These are phyloP conservation scores for Chaetura pelagica DNA, from an alignment of 2,113 vertebrate genomes.

Conservation along the genomic window DNA sequence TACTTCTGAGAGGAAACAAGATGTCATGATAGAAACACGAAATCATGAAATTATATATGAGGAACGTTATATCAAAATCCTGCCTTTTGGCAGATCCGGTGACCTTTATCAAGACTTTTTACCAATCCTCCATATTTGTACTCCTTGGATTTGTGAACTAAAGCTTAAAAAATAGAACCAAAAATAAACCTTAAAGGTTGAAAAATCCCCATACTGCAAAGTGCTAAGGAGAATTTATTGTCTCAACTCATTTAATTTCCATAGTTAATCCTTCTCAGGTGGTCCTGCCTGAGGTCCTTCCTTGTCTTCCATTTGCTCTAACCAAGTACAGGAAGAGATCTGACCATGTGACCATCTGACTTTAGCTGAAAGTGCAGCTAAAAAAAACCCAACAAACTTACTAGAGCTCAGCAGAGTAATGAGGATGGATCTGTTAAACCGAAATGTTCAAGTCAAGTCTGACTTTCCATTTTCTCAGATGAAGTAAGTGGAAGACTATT, in stretches of 20 bases:
- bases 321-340: background rate
- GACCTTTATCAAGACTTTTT: background rate
- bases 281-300: background rate
- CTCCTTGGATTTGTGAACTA: background rate
- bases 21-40: background rate
- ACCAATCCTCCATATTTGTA: background rate
- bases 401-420: background rate
- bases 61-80: background rate
- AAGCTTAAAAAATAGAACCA: background rate
- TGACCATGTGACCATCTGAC: too few relatives aligned
- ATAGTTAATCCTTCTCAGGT: background rate
- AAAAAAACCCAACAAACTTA: background rate
- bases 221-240: background rate
- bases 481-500: background rate
- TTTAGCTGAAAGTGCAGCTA: background rate
- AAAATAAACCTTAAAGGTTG: background rate
- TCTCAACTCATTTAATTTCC: background rate
- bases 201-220: background rate
- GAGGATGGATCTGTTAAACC: background rate
- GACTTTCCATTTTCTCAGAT: background rate
- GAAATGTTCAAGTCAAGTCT: background rate
- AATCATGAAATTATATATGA: background rate
- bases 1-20: background rate
- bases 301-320: background rate
- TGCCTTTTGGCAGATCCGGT: background rate